Conservation (phyloP, 1,140 invertebrate genomes). For the Rhyzopertha dominica region DNA sequence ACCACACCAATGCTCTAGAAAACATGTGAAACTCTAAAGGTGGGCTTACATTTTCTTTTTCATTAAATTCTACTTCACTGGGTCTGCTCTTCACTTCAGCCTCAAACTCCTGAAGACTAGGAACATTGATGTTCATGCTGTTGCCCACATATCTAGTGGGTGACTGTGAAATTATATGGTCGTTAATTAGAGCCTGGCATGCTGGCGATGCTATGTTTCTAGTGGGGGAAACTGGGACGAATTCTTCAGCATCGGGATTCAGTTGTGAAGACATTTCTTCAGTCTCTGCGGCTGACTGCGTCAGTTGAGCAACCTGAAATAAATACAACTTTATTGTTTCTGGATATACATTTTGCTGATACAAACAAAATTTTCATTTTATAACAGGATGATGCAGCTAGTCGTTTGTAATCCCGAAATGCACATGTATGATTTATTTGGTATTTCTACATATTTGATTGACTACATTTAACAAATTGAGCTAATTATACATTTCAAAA, state of each 20-base stretch:
- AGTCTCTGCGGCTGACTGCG: slow-evolving; percentile 39
- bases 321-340: no score
- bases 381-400: no score
- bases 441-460: no score
- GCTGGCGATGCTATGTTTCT: slow-evolving; percentile 42
- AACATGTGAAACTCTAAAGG: no score
- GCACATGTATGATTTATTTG: no score
- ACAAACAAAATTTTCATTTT: no score
- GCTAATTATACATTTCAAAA: no score
- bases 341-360: no score
- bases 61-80: slow-evolving; percentile 54
- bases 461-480: no score
- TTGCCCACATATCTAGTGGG: slow-evolving; percentile 56
- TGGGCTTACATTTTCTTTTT: no score
- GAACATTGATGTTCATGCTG: slow-evolving; percentile 53
- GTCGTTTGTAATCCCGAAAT: no score
- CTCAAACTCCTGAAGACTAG: slow-evolving; percentile 58
- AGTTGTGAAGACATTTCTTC: slow-evolving; percentile 57
- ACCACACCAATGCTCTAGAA: no score
- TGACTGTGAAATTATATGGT: slow-evolving; percentile 56
- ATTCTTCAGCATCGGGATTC: slow-evolving; percentile 69
- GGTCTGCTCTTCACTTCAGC: slow-evolving; percentile 56
- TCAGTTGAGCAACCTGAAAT: slow-evolving; percentile 23
- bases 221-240: slow-evolving; percentile 57
- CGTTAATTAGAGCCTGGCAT: slow-evolving; percentile 35